Evolutionary conservation across 2,888 invertebrate species (phyloP).

Genomic region (Nebria brevicollis): DNA sequence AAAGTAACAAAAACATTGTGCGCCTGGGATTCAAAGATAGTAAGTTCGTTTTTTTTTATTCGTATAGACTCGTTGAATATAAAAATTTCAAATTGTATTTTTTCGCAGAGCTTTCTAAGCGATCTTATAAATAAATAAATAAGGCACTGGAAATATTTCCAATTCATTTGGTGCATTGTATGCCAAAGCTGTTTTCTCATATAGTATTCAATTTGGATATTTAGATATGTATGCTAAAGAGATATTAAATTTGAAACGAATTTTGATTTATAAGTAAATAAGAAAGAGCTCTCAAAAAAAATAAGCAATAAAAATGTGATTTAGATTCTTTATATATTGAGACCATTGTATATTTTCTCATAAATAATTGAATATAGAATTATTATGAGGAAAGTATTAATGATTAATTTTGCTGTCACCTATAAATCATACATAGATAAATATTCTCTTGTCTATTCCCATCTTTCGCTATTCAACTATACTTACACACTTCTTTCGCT

Average conservation of each 20-base stretch:
- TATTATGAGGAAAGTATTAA: no score
- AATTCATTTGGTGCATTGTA: not conserved
- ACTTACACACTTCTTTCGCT: no score
- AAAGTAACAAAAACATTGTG: slow-evolving; percentile 12
- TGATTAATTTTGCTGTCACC: no score
- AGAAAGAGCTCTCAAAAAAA: no score
- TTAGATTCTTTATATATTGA: no score
- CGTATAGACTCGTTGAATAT: slow-evolving; percentile 19
- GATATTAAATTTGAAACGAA: not conserved
- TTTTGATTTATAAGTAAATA: no score
- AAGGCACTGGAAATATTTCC: slow-evolving; percentile 2
- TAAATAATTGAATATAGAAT: no score
- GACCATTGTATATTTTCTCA: no score
- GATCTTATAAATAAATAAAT: not conserved
- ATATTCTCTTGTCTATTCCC: no score
- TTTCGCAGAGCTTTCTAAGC: slow-evolving; percentile 8
- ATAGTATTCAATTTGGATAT: not conserved
- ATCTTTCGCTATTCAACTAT: no score
- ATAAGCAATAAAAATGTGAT: no score
- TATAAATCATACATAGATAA: no score
- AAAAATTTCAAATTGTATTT: slow-evolving; percentile 23
- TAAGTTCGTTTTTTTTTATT: slow-evolving; percentile 25
- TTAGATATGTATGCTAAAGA: not conserved
- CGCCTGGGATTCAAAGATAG: slow-evolving; percentile 28
- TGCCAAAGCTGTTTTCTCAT: not conserved